Conservation (phyloP, 1,140 invertebrate genomes). For the Melanaphis sacchari region DNA sequence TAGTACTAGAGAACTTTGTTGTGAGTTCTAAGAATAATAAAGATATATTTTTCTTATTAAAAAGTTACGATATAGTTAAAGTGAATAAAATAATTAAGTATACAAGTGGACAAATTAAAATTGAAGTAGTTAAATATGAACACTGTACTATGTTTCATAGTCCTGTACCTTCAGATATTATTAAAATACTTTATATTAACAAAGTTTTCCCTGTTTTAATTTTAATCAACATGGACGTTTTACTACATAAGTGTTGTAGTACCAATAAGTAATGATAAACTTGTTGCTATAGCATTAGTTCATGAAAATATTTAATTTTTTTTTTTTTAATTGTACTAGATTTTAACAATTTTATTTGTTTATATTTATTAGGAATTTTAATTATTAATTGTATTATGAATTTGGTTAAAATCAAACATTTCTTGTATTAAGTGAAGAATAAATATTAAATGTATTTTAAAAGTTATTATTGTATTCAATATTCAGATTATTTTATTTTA, state of each 20-base stretch:
- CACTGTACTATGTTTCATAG: background rate
- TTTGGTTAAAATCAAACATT: too few relatives aligned
- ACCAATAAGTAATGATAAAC: background rate
- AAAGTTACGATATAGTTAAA: background rate
- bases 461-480: too few relatives aligned
- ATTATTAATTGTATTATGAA: too few relatives aligned
- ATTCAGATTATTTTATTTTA: too few relatives aligned
- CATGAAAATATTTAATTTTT: background rate
- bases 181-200: conserved; percentile 1
- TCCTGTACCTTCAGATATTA: background rate
- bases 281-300: background rate
- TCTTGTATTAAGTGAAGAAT: too few relatives aligned
- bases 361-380: too few relatives aligned
- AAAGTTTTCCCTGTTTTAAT: background rate
- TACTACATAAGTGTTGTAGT: background rate
- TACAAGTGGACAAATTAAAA: background rate
- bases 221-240: background rate
- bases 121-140: too few relatives aligned
- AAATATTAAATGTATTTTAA: too few relatives aligned
- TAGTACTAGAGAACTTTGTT: too few relatives aligned
- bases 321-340: too few relatives aligned
- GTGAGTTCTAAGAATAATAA: too few relatives aligned
- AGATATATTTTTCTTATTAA: background rate
- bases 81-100: background rate
- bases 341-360: too few relatives aligned